Conservation (phyloP, 2,888 invertebrate species). For the Caenorhabditis sp. region DNA sequence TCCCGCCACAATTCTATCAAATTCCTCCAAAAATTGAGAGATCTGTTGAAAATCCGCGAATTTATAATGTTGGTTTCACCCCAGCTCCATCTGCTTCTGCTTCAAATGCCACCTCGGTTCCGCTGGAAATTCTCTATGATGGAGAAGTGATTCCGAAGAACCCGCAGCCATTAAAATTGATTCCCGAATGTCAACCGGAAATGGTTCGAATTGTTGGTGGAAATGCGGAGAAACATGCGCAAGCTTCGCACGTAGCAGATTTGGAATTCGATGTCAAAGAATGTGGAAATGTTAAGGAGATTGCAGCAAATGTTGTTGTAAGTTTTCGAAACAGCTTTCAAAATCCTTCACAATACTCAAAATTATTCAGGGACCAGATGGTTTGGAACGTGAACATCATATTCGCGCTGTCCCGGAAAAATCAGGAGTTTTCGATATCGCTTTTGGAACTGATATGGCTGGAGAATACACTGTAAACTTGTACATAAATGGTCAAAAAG, state of each 20-base stretch:
- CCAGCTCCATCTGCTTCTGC: conserved; percentile 38
- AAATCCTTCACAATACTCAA: neutral
- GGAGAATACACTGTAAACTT: conserved; percentile 39
- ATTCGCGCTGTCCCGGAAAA: conserved; percentile 15
- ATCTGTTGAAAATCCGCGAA: conserved; percentile 26
- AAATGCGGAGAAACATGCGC: conserved; percentile 6
- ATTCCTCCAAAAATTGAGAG: conserved; percentile 22
- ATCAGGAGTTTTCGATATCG: conserved; percentile 34
- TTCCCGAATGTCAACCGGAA: conserved; percentile 41
- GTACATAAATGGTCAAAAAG: conserved; percentile 36
- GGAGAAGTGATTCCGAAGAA: conserved; percentile 41
- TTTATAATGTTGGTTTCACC: conserved; percentile 35
- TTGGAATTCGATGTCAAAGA: conserved; percentile 47
- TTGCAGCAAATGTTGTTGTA: conserved; percentile 40
- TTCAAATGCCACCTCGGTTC: conserved; percentile 32
- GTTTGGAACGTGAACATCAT: conserved; percentile 32
- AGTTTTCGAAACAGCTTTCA: neutral
- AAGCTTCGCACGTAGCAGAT: conserved; percentile 41
- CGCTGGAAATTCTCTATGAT: conserved; percentile 45
- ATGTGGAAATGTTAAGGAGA: conserved; percentile 44
- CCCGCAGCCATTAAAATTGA: conserved; percentile 15
- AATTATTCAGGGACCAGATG: conserved; percentile 48
- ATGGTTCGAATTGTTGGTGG: conserved; percentile 14
- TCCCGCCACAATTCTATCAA: conserved; percentile 19
- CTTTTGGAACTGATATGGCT: conserved; percentile 39